These are phyloP conservation scores for Octomys mimax DNA, from an alignment of 2,797 vertebrate species.

Conservation along the genomic window DNA sequence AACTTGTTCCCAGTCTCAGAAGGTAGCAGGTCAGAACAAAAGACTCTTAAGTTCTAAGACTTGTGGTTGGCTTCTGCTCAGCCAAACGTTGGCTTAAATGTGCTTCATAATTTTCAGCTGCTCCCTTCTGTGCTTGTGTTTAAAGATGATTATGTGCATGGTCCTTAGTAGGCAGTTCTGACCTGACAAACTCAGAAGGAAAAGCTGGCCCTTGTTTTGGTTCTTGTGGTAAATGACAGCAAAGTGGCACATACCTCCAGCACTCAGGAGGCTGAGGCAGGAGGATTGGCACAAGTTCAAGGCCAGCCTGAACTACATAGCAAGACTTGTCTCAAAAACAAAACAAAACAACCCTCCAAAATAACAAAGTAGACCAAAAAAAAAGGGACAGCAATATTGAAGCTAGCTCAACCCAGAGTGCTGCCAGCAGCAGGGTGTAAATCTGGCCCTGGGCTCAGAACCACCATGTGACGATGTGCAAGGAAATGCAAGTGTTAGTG, in stretches of 20 bases:
- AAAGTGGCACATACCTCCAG: neutral
- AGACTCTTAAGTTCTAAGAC: neutral
- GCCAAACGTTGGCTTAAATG: neutral
- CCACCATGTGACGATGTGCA: accelerated
- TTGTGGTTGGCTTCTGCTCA: neutral
- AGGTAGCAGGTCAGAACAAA: neutral
- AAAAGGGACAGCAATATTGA: neutral
- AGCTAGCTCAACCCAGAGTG: neutral
- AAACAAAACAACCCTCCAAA: neutral
- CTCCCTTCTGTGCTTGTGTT: neutral
- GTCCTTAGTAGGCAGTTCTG: neutral
- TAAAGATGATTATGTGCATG: neutral
- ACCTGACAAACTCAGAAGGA: neutral
- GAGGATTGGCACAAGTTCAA: neutral
- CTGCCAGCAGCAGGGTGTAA: neutral
- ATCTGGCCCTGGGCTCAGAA: neutral
- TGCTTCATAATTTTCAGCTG: neutral
- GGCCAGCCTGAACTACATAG: neutral
- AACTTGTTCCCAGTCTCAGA: neutral
- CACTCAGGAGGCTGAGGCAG: neutral
- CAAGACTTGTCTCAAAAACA: neutral
- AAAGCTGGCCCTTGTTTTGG: neutral
- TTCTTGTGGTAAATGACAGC: neutral
- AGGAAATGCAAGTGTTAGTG: accelerated
- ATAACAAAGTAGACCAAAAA: neutral